These are phyloP conservation scores for Morus bassanus DNA, from an alignment of 2,797 vertebrate genomes.

Conservation along the genomic window DNA sequence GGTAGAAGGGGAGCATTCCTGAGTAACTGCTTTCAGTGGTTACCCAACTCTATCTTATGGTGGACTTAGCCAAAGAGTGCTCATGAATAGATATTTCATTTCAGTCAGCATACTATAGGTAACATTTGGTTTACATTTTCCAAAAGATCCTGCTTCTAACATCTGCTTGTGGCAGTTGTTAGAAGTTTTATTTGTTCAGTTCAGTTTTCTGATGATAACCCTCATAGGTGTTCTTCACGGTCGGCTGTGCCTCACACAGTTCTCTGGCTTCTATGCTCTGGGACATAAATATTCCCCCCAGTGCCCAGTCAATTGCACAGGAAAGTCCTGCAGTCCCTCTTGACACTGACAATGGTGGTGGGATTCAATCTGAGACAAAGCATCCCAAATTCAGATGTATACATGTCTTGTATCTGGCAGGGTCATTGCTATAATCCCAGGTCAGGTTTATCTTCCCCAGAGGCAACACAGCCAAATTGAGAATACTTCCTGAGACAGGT, in stretches of 20 bases:
- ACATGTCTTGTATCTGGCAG: background rate
- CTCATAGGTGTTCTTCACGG: background rate
- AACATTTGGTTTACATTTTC: background rate
- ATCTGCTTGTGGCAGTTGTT: background rate
- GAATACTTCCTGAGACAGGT: background rate
- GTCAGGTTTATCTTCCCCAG: background rate
- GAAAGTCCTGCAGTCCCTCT: background rate
- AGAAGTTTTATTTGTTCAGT: background rate
- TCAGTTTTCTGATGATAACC: background rate
- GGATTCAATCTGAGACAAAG: background rate
- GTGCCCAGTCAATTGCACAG: background rate
- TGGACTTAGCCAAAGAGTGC: background rate
- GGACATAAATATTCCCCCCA: background rate
- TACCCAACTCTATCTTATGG: background rate
- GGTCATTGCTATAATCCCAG: background rate
- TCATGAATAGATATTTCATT: background rate
- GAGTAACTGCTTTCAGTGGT: background rate
- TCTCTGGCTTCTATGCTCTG: background rate
- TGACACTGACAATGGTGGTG: background rate
- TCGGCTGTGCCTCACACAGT: background rate
- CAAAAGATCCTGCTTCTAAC: background rate
- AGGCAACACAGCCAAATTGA: background rate
- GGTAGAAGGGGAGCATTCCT: rapidly evolving
- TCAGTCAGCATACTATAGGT: background rate
- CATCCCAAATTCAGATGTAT: background rate